Conservation (phyloP, 2,113 vertebrate genomes). For the Axis porcinus region DNA sequence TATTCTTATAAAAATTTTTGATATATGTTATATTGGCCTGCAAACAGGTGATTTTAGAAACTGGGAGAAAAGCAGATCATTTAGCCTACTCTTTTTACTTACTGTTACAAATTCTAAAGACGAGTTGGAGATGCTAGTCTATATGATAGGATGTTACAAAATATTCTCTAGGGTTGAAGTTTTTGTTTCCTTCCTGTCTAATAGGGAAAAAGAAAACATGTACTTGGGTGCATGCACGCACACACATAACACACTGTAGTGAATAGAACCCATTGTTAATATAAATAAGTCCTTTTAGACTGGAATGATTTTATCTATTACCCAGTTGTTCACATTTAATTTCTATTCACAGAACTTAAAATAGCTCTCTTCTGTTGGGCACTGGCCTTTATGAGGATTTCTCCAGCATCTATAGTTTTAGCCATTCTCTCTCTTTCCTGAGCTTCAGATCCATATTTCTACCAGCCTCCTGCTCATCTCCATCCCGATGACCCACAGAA, state of each 20-base stretch:
- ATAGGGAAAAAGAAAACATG: neutral
- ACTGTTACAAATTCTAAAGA: neutral
- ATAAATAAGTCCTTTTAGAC: neutral
- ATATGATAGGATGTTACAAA: neutral
- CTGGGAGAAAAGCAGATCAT: neutral
- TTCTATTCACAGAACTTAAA: neutral
- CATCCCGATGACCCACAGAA: neutral
- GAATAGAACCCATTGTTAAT: neutral
- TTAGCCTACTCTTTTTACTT: neutral
- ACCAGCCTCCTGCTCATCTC: neutral
- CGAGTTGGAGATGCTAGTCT: neutral
- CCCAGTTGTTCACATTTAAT: neutral
- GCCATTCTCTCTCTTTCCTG: neutral
- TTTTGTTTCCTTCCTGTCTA: neutral
- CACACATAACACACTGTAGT: neutral
- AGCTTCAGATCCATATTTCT: neutral
- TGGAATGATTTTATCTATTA: neutral
- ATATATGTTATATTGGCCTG: neutral
- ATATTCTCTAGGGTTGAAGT: neutral
- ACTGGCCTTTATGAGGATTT: neutral
- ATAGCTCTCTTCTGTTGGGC: neutral
- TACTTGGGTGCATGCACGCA: neutral
- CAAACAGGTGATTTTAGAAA: constrained; percentile 31
- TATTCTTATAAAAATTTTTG: constrained; percentile 20
- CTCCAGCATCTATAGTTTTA: neutral